Evolutionary conservation across 2,888 invertebrate genomes (phyloP), one percentile per base, ranked within the genome.

Genomic region (Tetranychus truncatus): DNA sequence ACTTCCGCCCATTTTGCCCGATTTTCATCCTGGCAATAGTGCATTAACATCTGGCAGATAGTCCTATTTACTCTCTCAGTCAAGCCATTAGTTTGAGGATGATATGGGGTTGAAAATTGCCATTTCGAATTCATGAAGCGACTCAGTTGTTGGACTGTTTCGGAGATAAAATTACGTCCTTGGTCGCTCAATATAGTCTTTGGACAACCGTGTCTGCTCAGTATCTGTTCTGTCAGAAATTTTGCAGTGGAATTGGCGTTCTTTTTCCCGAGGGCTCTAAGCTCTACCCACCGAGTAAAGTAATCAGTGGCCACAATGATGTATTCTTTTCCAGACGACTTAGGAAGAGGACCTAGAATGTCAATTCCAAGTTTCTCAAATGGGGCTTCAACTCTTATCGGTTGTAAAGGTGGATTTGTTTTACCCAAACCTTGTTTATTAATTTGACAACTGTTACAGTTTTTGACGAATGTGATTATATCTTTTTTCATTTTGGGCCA

Each of bases 1-100:
- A 76, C 18, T 6, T 24, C 21, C 34, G 71, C 74, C 77, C 77
- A 15, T 76, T 34, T 55, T 46, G 65, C 45, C 73, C 66, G 15
- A 72, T 66, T 18, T 11, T 21, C 21, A 21, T 21, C 21, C 11
- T 74, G 66, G 18, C 75, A 24, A 72, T 77, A 77, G 46, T 74
- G 69, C 6, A 45, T 67, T 11, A 76, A n/a, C 71, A 77, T 74
- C 6, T 44, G n/a, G 6, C 46, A 65, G 1, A 77, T 20, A 9
- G 34, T 72, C 72, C 45, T 18, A 72, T 72, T 21, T n/a, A 24
- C 9, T 24, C 72, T 21, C 45, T 72, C 72, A 9, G 73, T 55
- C 21, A 55, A 73, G n/a, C 73, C 73, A 21, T 73, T 55, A n/a
- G 73, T 73, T 20, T 73, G 24, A 11, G 73, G 73, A 46, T 73